phyloP scores from a whole-genome alignment of 1,140 invertebrate genomes.

The Thaumatotibia leucotreta region DNA sequence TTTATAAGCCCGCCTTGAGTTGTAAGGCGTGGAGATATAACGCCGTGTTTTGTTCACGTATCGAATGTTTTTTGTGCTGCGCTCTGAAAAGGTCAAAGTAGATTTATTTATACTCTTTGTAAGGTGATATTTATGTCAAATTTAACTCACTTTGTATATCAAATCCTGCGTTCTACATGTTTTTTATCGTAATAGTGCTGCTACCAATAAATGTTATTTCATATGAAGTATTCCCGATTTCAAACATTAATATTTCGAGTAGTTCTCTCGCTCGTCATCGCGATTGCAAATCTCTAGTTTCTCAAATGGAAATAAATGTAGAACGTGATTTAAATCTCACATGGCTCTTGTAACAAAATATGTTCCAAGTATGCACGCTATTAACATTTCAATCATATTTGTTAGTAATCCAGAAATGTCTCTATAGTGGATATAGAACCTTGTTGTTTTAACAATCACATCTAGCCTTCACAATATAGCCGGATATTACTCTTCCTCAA shows the following conservation, averaged over 20 bases:
- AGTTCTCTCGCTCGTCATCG: too few species aligned
- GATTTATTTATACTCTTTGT: not conserved
- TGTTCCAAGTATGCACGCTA: too few species aligned
- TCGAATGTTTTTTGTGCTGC: not conserved
- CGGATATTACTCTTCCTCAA: not conserved
- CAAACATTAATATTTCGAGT: too few species aligned
- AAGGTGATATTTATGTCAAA: not conserved
- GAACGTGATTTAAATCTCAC: too few species aligned
- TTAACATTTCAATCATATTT: too few species aligned
- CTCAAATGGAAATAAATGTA: too few species aligned
- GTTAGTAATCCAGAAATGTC: not conserved
- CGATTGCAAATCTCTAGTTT: too few species aligned
- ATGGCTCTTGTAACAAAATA: too few species aligned
- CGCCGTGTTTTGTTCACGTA: constrained; percentile 10
- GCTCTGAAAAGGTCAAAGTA: not conserved
- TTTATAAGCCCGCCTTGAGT: constrained; percentile 12
- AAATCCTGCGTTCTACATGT: not conserved
- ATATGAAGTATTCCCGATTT: too few species aligned
- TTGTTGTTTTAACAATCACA: not conserved
- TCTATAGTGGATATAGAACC: not conserved
- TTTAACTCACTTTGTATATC: not conserved
- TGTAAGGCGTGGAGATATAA: not conserved
- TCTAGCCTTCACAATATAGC: not conserved
- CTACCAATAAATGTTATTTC: too few species aligned
- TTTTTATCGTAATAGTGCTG: too few species aligned